A percentile compares a stretch with the other conserved stretches of the same genome.
Evolutionary conservation across 2,888 invertebrate genomes (phyloP).

Genomic region (Autographa pulchrina): DNA sequence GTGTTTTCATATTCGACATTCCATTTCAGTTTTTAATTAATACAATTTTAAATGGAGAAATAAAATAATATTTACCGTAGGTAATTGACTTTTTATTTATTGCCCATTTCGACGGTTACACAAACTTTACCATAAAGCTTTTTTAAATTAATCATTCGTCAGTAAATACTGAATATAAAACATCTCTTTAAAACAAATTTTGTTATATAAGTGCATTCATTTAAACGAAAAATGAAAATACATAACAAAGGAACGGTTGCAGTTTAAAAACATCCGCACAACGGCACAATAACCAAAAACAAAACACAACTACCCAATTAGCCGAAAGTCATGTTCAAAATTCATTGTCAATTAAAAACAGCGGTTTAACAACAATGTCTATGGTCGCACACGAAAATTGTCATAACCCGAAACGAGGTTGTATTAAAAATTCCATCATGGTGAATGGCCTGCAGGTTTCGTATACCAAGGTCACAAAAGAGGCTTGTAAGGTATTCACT

Average conservation of each 20-base stretch:
- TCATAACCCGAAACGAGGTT: constrained; percentile 72
- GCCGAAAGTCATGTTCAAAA: constrained; percentile 65
- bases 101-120: neutral
- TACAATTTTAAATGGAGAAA: neutral
- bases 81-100: neutral
- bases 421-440: constrained; percentile 87
- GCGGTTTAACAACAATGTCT: constrained; percentile 44
- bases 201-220: neutral
- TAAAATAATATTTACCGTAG: neutral
- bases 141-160: neutral
- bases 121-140: neutral
- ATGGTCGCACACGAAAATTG: constrained; percentile 74
- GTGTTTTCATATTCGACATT: neutral
- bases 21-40: neutral
- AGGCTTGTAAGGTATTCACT: constrained; percentile 72
- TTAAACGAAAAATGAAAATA: neutral
- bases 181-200: no score
- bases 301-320: constrained; percentile 24
- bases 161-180: neutral
- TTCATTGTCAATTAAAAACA: constrained; percentile 75
- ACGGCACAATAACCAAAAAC: neutral
- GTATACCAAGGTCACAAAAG: constrained; percentile 77
- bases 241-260: neutral
- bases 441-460: constrained; percentile 70
- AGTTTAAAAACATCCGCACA: neutral